Evolutionary conservation across 2,113 vertebrate genomes (phyloP), one percentile per base, ranked within the genome.

Genomic region (Nerophis lumbriciformis): DNA sequence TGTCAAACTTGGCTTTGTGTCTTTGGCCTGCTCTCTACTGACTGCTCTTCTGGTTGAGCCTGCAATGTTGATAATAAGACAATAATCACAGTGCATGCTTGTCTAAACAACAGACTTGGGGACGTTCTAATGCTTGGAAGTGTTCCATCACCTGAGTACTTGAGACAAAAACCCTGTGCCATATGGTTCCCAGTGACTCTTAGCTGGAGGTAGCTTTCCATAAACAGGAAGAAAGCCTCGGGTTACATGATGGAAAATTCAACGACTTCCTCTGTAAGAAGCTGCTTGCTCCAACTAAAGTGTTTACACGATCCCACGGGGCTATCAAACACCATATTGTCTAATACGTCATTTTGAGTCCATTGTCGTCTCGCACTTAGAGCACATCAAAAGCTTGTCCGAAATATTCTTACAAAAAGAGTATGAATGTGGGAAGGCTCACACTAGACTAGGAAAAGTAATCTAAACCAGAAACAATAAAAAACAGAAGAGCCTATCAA

Each of bases 191-290:
- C 59, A 60, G 75, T 64, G 73, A 72, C 62, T 77, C 71, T 37
- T 68, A 72, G 68, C 69, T 76, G 65, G 71, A 71, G 73, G 68
- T 66, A 67, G 64, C 72, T 63, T 59, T 65, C 70, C 68, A 82
- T 82, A 80, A 82, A 87, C 81, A 65, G 77, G 76, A 84, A 77
- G 68, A 55, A 48, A 73, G 69, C 53, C 70, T 83, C 66, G 66
- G 77, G 73, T 84, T 84, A 57, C 0, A 60, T 69, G 72, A 83
- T 85, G 85, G 82, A 85, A 87, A 84, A 80, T 76, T 72, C 64
- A 67, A 44, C 63, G 35, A 52, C 61, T 80, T 64, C 62, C 57
- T 77, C 55, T 68, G 54, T 66, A 48, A 82, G 68, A 73, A 65
- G 44, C 62, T 45, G 58, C 35, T 49, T 37, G 35, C 14, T 49